A percentile compares a stretch with the other conserved stretches of the same genome.
These are phyloP conservation scores for Sarcophaga variegata DNA, from an alignment of 2,888 invertebrate species.

Conservation along the genomic window DNA sequence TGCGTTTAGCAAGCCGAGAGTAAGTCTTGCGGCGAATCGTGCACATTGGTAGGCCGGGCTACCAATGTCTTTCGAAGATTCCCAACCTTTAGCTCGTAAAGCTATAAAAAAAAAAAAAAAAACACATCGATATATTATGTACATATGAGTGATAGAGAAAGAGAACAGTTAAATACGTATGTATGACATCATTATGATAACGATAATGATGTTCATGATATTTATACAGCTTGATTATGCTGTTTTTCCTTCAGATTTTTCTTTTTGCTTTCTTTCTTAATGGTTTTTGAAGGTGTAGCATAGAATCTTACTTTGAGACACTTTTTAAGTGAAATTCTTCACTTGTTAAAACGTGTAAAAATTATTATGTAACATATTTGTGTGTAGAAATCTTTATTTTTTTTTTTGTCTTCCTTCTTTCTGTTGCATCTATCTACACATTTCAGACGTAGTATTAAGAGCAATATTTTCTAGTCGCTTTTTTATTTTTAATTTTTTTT, in stretches of 20 bases:
- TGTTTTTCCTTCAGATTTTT: neutral
- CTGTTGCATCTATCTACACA: neutral
- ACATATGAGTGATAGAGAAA: neutral
- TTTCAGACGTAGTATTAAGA: neutral
- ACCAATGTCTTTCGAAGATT: too few relatives aligned
- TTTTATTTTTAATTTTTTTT: neutral
- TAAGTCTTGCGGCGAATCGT: too few relatives aligned
- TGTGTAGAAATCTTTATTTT: neutral
- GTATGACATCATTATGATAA: slow-evolving; percentile 32
- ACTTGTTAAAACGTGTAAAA: slow-evolving; percentile 56
- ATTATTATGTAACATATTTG: slow-evolving; percentile 26
- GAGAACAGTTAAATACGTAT: slow-evolving; percentile 7
- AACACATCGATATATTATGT: neutral
- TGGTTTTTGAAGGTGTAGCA: slow-evolving; percentile 23
- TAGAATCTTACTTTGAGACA: slow-evolving; percentile 36
- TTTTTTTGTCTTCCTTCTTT: neutral
- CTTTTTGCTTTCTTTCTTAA: slow-evolving; percentile 9
- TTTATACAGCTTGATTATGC: slow-evolving; percentile 44
- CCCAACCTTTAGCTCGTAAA: too few relatives aligned
- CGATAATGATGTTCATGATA: slow-evolving; percentile 28
- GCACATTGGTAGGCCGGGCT: too few relatives aligned
- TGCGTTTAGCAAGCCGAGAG: too few relatives aligned
- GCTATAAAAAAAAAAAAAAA: too few relatives aligned
- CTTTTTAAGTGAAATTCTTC: slow-evolving; percentile 56
- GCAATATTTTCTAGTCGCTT: neutral